A percentile compares a stretch with the other conserved stretches of the same genome.
These are phyloP conservation scores for Choloepus didactylus DNA, from an alignment of 2,797 vertebrate genomes.

Conservation along the genomic window DNA sequence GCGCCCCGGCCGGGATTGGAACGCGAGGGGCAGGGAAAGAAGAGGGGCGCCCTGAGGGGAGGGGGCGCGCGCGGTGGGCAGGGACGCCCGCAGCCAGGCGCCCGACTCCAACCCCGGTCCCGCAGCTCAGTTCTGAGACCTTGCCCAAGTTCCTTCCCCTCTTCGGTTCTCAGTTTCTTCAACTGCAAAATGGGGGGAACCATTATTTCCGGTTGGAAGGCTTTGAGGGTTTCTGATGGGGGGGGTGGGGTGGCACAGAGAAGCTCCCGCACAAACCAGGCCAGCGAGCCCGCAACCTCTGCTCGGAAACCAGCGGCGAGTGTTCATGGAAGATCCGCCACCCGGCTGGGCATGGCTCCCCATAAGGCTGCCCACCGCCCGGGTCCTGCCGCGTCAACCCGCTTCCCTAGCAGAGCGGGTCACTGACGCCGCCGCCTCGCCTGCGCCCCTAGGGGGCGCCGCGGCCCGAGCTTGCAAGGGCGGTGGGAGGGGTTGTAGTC, in stretches of 20 bases:
- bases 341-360: neutral
- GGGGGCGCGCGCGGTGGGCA: neutral
- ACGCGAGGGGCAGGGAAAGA: neutral
- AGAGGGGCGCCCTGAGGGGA: neutral
- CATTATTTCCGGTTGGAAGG: neutral
- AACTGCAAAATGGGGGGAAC: neutral
- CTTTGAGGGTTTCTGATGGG: neutral
- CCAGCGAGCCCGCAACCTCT: neutral
- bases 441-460: neutral
- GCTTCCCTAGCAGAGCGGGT: too few relatives aligned
- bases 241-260: neutral
- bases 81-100: neutral
- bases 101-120: accelerated
- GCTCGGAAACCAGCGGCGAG: neutral
- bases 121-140: neutral
- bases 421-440: too few relatives aligned
- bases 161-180: neutral
- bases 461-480: neutral
- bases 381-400: too few relatives aligned
- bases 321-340: neutral
- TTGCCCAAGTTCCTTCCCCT: neutral
- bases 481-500: neutral
- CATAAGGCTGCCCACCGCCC: too few relatives aligned
- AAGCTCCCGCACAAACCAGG: neutral
- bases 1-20: neutral